Evolutionary conservation across 2,797 vertebrate species (phyloP).

Genomic region (Kryptolebias ocellatus): DNA sequence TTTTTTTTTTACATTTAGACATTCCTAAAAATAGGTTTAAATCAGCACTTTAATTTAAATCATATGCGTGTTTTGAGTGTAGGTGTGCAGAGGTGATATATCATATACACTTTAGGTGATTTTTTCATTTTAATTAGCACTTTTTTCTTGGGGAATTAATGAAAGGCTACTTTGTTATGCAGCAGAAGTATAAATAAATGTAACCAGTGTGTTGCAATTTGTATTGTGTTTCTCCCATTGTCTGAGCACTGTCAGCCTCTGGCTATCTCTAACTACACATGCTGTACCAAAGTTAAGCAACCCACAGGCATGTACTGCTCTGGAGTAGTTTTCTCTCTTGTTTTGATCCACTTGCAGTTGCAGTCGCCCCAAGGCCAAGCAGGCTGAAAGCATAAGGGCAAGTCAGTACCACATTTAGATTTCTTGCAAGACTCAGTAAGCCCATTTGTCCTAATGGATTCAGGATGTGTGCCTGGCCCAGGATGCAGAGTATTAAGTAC

Average conservation of each 20-base stretch:
- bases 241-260: conserved; percentile 58
- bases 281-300: conserved; percentile 28
- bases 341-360: conserved; percentile 62
- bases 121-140: no score
- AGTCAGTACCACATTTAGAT: conserved; percentile 60
- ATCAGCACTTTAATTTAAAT: no score
- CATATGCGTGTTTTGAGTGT: no score
- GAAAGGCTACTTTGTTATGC: conserved; percentile 23
- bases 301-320: conserved; percentile 29
- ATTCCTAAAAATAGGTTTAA: no score
- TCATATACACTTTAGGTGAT: no score
- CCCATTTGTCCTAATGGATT: conserved; percentile 69
- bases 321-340: conserved; percentile 49
- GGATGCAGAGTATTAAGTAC: conserved; percentile 66
- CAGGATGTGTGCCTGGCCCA: conserved; percentile 52
- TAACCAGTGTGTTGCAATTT: conserved; percentile 28
- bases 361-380: conserved; percentile 62
- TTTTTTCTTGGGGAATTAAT: conserved; percentile 1
- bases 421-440: conserved; percentile 53
- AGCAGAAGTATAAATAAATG: conserved; percentile 41
- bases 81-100: no score
- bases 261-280: conserved; percentile 53
- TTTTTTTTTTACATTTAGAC: no score
- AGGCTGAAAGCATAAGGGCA: conserved; percentile 59
- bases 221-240: conserved; percentile 37